Conservation (phyloP, 2,113 vertebrate genomes). For the Theropithecus gelada region DNA sequence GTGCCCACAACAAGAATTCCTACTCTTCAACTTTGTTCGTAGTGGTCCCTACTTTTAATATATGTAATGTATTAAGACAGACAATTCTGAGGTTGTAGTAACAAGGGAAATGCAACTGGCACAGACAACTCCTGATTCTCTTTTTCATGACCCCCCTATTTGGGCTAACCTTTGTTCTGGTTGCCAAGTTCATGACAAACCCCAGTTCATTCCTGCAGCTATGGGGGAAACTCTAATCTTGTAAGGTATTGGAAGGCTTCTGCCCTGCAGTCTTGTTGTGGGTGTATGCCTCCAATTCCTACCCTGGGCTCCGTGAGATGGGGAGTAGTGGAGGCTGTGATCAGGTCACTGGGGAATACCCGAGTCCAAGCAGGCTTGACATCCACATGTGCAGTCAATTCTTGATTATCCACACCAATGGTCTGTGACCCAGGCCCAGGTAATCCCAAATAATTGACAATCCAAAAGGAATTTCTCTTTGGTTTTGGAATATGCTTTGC, state of each 20-base stretch:
- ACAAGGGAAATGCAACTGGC: not conserved
- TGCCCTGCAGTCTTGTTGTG: not conserved
- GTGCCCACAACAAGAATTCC: not conserved
- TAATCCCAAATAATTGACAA: constrained; percentile 67
- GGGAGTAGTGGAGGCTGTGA: not conserved
- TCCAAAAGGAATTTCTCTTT: constrained; percentile 67
- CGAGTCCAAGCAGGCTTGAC: constrained; percentile 32
- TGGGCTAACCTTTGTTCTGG: not conserved
- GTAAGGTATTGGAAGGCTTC: not conserved
- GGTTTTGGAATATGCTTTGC: constrained; percentile 56
- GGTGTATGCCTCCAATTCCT: not conserved
- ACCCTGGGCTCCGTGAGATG: not conserved
- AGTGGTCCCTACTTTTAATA: not conserved
- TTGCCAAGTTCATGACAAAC: not conserved
- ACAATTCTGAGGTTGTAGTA: not conserved
- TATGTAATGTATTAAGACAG: not conserved
- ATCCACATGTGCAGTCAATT: constrained; percentile 64
- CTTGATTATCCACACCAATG: constrained; percentile 73
- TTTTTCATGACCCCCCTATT: not conserved
- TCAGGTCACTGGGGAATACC: not conserved
- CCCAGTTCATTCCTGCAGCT: not conserved
- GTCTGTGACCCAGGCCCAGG: constrained; percentile 59
- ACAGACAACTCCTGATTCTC: not conserved
- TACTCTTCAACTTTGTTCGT: not conserved
- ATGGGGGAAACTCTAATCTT: not conserved